A percentile compares a stretch with the other conserved stretches of the same genome.
phyloP scores from a whole-genome alignment of 2,888 invertebrate genomes.

The Lasioglossum lativentre region DNA sequence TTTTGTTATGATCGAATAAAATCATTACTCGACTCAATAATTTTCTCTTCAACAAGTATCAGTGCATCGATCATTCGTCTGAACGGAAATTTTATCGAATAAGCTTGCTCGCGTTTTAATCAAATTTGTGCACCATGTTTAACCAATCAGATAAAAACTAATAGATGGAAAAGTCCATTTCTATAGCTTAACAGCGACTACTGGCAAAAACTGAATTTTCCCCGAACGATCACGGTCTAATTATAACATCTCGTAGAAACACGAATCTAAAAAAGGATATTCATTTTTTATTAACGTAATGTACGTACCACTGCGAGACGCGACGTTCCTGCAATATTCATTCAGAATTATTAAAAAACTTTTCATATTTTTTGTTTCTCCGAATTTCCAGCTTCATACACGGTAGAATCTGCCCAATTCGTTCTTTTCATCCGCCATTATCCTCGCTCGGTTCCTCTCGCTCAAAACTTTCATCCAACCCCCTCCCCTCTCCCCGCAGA shows the following conservation, averaged over 20 bases:
- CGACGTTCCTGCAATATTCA: not conserved
- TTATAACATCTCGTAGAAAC: too few species aligned
- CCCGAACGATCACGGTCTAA: too few species aligned
- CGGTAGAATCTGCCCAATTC: conserved; percentile 7
- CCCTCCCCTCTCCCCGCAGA: not conserved
- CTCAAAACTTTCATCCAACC: conserved; percentile 19
- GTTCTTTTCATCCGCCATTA: not conserved
- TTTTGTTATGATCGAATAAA: too few species aligned
- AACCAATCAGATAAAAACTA: not conserved
- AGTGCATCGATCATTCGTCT: too few species aligned
- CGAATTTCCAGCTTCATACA: not conserved
- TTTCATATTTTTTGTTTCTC: conserved; percentile 3
- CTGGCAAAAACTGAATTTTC: not conserved
- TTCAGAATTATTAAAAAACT: conserved; percentile 7
- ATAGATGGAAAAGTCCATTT: not conserved
- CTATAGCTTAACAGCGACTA: not conserved
- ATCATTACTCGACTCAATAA: too few species aligned
- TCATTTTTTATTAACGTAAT: not conserved
- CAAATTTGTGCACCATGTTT: not conserved
- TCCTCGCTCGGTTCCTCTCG: not conserved
- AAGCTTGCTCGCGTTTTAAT: not conserved
- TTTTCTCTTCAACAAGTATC: too few species aligned
- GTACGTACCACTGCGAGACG: not conserved
- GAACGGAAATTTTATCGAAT: not conserved
- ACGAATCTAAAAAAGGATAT: not conserved